These are phyloP conservation scores for Neoarius graeffei DNA, from an alignment of 2,113 vertebrate genomes.

Conservation along the genomic window DNA sequence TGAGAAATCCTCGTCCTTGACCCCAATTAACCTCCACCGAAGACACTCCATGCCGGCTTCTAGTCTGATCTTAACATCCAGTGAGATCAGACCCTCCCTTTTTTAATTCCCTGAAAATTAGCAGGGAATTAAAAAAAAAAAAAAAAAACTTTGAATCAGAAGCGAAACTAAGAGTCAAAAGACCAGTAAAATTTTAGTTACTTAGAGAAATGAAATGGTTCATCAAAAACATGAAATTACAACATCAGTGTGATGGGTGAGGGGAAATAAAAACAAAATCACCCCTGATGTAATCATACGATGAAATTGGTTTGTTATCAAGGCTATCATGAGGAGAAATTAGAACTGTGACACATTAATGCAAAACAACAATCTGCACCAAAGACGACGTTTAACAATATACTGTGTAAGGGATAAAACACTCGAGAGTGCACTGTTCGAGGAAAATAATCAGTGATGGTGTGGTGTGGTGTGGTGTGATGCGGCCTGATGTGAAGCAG, in stretches of 20 bases:
- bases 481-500: not conserved
- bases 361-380: not conserved
- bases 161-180: conserved; percentile 16
- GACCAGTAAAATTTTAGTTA: not conserved
- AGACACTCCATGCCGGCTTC: conserved; percentile 43
- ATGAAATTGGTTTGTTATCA: not conserved
- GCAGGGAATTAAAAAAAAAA: conserved; percentile 10
- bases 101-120: conserved; percentile 22
- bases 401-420: too few species aligned
- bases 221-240: not conserved
- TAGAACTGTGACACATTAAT: not conserved
- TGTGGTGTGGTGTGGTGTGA: not conserved
- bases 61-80: conserved; percentile 21
- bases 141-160: conserved; percentile 8
- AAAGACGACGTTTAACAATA: not conserved
- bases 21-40: conserved; percentile 59
- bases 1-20: conserved; percentile 59
- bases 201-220: not conserved
- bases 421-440: not conserved
- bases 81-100: conserved; percentile 38
- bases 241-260: not conserved
- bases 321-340: not conserved
- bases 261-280: not conserved
- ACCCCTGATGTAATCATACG: not conserved
- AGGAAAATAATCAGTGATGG: not conserved